A percentile compares a stretch with the other conserved stretches of the same genome.
Conservation (phyloP, 2,888 invertebrate species). For the Drosophila helvetica region DNA sequence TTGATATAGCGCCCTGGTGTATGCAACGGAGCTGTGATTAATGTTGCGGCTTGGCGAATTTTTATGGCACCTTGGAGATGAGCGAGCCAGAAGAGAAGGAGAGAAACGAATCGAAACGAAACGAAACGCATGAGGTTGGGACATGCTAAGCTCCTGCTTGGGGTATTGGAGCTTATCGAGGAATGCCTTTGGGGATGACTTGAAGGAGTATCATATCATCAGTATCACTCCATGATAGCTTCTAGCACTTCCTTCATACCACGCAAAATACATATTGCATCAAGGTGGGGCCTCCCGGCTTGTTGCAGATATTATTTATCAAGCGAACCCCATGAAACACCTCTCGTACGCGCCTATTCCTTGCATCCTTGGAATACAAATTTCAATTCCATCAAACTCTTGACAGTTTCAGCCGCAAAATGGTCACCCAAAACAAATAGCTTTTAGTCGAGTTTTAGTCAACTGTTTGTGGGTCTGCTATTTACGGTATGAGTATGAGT, state of each 20-base stretch:
- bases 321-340: too few relatives aligned
- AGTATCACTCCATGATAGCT: too few relatives aligned
- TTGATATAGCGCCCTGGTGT: constrained; percentile 74
- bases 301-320: too few relatives aligned
- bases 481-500: constrained; percentile 6
- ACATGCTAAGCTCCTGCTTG: constrained; percentile 35
- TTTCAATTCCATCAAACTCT: not conserved
- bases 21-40: constrained; percentile 74
- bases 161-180: constrained; percentile 25
- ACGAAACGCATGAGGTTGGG: constrained; percentile 38
- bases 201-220: not conserved
- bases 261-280: too few relatives aligned
- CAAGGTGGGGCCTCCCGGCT: too few relatives aligned
- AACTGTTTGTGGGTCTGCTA: not conserved
- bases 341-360: not conserved
- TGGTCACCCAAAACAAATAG: constrained; percentile 18
- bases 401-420: not conserved
- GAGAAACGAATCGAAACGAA: constrained; percentile 14
- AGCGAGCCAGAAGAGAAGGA: not conserved
- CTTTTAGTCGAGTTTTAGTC: constrained; percentile 8
- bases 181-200: constrained; percentile 4
- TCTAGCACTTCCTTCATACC: too few relatives aligned
- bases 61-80: constrained; percentile 75
- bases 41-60: constrained; percentile 73
- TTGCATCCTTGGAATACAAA: not conserved